Percentiles rank a stretch among this genome's conserved stretches.
Conservation (phyloP, 2,113 vertebrate genomes). For the Macrotus californicus region DNA sequence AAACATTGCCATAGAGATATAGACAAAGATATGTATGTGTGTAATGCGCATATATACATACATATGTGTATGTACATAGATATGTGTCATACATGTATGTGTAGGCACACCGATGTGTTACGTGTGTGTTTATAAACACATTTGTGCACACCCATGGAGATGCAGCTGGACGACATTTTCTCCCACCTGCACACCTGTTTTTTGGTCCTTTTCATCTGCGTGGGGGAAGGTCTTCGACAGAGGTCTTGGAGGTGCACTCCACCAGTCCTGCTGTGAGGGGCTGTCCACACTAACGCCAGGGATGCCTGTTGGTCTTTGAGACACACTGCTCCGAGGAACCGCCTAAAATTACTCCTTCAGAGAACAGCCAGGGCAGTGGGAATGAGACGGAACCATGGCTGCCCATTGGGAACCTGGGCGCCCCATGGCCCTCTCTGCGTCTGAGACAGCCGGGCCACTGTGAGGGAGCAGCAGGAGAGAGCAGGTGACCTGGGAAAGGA, state of each 20-base stretch:
- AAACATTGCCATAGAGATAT: not conserved
- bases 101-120: not conserved
- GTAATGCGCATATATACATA: too few species aligned
- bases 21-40: not conserved
- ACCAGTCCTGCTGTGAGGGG: not conserved
- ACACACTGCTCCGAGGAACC: not conserved
- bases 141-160: not conserved
- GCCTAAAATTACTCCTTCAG: not conserved
- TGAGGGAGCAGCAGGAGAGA: accelerated
- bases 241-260: not conserved
- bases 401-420: not conserved
- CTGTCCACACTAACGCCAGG: accelerated
- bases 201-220: not conserved
- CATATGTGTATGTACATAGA: not conserved
- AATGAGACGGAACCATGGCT: too few species aligned
- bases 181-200: not conserved
- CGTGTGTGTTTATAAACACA: not conserved
- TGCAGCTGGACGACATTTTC: not conserved
- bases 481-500: not conserved
- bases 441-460: not conserved
- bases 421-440: not conserved
- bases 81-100: not conserved
- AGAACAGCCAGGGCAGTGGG: not conserved
- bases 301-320: not conserved
- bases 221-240: not conserved